These are phyloP conservation scores for Hippasteria phrygiana DNA, from an alignment of 53 echinoderm and acorn worm genomes.

Conservation along the genomic window DNA sequence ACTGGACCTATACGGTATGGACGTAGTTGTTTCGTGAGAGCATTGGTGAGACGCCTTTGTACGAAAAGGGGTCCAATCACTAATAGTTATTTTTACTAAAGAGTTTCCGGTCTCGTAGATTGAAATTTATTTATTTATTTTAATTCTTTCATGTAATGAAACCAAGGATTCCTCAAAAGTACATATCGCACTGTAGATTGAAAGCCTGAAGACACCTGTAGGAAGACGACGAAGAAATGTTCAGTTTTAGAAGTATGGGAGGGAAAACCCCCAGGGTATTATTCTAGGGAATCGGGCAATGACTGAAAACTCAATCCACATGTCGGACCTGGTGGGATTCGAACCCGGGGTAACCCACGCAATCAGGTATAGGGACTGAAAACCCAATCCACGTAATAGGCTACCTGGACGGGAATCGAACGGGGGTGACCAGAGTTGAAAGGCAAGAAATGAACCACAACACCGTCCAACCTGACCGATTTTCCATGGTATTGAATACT, in stretches of 20 bases:
- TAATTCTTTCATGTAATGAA: no score
- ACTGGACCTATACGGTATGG: constrained; percentile 74
- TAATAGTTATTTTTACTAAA: background rate
- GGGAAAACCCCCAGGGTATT: background rate
- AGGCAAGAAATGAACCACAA: no score
- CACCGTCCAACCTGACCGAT: background rate
- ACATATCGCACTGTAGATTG: no score
- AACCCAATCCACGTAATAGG: no score
- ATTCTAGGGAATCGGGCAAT: no score
- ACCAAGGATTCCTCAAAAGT: no score
- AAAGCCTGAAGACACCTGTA: background rate
- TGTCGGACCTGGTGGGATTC: no score
- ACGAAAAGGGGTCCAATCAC: background rate
- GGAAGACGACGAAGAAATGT: background rate
- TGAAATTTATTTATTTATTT: background rate
- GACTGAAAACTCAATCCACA: no score
- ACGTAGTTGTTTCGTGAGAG: background rate
- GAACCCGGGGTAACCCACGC: no score
- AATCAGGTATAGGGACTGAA: no score
- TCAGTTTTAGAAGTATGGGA: background rate
- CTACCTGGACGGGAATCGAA: no score
- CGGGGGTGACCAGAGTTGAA: no score
- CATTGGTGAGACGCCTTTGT: background rate
- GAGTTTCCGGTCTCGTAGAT: background rate
- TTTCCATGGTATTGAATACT: background rate